Conservation (phyloP, 2,797 vertebrate species). For the Cyprinella venusta region DNA sequence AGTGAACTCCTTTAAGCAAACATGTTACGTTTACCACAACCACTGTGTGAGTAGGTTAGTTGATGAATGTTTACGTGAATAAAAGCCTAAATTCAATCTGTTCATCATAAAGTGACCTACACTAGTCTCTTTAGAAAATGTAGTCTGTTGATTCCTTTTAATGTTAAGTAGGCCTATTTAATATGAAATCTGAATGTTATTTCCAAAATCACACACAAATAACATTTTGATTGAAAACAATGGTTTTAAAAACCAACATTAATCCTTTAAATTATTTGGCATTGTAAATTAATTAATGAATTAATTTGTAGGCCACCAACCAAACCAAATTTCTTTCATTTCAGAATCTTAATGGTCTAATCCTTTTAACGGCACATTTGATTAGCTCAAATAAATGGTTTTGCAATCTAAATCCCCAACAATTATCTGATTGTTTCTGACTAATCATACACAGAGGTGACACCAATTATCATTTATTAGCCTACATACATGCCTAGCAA, state of each 20-base stretch:
- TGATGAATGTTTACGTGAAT: too few species aligned
- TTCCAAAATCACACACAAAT: not conserved
- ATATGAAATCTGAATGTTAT: not conserved
- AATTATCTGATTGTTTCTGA: slow-evolving; percentile 25
- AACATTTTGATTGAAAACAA: not conserved
- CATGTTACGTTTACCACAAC: too few species aligned
- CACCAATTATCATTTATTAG: slow-evolving; percentile 19
- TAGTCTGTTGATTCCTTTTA: not conserved
- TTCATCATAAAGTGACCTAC: too few species aligned
- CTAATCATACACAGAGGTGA: not conserved
- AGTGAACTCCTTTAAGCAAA: too few species aligned
- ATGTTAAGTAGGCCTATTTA: not conserved
- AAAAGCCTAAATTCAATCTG: too few species aligned
- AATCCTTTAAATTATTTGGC: not conserved
- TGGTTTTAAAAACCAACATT: not conserved
- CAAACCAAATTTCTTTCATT: not conserved
- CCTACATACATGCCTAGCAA: not conserved
- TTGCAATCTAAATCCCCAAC: slow-evolving; percentile 2
- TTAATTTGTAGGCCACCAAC: not conserved
- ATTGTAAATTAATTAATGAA: not conserved
- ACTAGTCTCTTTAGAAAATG: not conserved
- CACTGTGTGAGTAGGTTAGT: too few species aligned
- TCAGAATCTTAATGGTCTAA: slow-evolving; percentile 12
- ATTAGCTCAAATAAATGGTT: slow-evolving; percentile 21
- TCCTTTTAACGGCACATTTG: not conserved